Evolutionary conservation across 2,888 invertebrate species (phyloP), one percentile per base, ranked within the genome.

Genomic region (Chloromyia formosa): DNA sequence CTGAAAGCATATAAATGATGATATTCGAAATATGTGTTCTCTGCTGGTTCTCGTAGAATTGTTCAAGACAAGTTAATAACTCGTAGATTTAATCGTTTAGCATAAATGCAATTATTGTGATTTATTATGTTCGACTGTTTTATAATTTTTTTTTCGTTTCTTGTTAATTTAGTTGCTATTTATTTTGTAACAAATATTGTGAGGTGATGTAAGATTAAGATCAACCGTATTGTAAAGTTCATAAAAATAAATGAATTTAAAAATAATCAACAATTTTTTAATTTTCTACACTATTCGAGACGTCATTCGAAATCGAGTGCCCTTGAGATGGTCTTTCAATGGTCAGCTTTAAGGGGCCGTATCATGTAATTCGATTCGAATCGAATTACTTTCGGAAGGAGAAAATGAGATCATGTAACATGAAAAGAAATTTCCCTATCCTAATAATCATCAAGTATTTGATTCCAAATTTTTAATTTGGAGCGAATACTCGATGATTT

Each of bases 121-220:
- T 35, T 23, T 27, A 40, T 49, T 1, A 5, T 7, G 27, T 58
- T 58, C 3, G 7, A 35, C 27, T 35, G 27, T 58, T 58, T 58
- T 18, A 18, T 18, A 58, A 4, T 58, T 58, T 10, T 18, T 16
- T 7, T 12, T 60, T n/a, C 14, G 22, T 60, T 60, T 60, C 22
- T 7, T 10, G 23, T 49, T 49, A 12, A 10, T 49, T 49, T 49
- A n/a, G 16, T 49, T 49, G 16, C 14, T 35, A 62, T 40, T 62
- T 69, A 54, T 54, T 27, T 16, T 69, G 49, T 69, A n/a, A 69
- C 12, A 69, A 23, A 69, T 53, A 45, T 54, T 69, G 9, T 71
- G 71, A 56, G 14, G 71, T 71, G 71, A 71, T 56, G 71, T 56
- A 58, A 56, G 56, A 42, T 71, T 56, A 71, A 71, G 56, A 18